Percentiles rank a stretch among this genome's conserved stretches.
phyloP scores from a whole-genome alignment of 92 coral and sea anemone genomes.

The Montipora capitata region DNA sequence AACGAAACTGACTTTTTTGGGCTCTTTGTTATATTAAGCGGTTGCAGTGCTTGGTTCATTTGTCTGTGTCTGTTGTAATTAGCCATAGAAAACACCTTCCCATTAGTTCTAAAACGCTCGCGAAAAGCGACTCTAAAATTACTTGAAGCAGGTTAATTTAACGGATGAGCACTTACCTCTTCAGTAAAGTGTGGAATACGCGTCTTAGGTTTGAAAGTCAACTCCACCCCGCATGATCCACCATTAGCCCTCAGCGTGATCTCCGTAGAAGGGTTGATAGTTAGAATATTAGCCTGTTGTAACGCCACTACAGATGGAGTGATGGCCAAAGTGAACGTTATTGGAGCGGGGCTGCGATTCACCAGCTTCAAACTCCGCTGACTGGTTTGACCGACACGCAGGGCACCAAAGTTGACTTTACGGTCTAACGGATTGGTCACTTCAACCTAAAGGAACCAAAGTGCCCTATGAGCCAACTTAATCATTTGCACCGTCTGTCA shows the following conservation, averaged over 20 bases:
- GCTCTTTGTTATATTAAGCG: too few species aligned
- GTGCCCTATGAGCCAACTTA: neutral
- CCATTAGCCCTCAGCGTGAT: conserved; percentile 92
- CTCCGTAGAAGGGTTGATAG: conserved; percentile 89
- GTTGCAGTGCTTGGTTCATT: too few species aligned
- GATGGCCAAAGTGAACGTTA: conserved; percentile 91
- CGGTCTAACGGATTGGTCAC: conserved; percentile 91
- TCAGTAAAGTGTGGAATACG: conserved; percentile 98
- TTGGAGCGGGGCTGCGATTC: conserved; percentile 97
- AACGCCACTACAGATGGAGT: conserved; percentile 91
- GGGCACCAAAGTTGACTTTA: conserved; percentile 92
- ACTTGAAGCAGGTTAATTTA: neutral
- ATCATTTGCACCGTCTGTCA: too few species aligned
- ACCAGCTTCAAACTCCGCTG: conserved; percentile 90
- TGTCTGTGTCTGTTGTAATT: too few species aligned
- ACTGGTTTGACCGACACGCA: conserved; percentile 91
- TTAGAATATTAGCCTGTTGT: conserved; percentile 90
- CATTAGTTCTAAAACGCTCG: too few species aligned
- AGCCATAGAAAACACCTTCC: too few species aligned
- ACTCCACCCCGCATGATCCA: conserved; percentile 88
- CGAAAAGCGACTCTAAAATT: too few species aligned
- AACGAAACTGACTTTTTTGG: too few species aligned
- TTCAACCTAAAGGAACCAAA: conserved; percentile 80
- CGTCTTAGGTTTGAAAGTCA: conserved; percentile 88
- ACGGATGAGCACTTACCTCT: conserved; percentile 75